A percentile compares a stretch with the other conserved stretches of the same genome.
phyloP scores from a whole-genome alignment of 2,888 invertebrate genomes.

The Gasteruption jaculator region DNA sequence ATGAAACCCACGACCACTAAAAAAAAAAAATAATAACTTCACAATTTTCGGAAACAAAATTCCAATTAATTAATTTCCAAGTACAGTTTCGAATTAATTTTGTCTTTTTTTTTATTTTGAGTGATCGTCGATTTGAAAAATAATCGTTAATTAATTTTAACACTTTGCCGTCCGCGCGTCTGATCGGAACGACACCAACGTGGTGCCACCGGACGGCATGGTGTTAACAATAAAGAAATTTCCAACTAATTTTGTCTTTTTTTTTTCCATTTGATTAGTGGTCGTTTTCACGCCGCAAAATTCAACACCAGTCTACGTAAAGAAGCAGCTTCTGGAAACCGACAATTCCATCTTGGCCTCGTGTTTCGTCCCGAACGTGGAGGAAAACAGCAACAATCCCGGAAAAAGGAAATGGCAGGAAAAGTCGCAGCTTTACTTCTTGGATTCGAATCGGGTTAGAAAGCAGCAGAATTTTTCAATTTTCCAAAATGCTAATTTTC shows the following conservation, averaged over 20 bases:
- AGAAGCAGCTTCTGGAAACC: slow-evolving; percentile 51
- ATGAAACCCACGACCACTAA: no score
- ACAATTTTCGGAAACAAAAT: no score
- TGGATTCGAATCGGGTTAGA: slow-evolving; percentile 58
- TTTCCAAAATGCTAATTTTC: slow-evolving; percentile 2
- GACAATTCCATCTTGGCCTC: slow-evolving; percentile 52
- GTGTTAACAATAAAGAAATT: no score
- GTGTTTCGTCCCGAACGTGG: slow-evolving; percentile 58
- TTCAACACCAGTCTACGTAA: slow-evolving; percentile 56
- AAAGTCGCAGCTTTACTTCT: slow-evolving; percentile 60
- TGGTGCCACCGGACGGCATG: no score
- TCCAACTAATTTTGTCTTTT: slow-evolving; percentile 6
- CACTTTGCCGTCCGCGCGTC: no score
- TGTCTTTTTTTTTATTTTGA: slow-evolving; percentile 14
- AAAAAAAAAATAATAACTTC: no score
- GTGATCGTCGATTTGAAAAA: slow-evolving; percentile 1
- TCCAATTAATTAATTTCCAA: no score
- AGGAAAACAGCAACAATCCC: slow-evolving; percentile 36
- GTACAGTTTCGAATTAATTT: no score
- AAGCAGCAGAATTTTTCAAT: no score
- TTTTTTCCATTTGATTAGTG: slow-evolving; percentile 57
- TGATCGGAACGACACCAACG: no score
- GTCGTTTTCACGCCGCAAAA: slow-evolving; percentile 61
- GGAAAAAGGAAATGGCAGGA: slow-evolving; percentile 57
- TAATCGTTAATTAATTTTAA: no score